Base-by-base conservation (phyloP, 2,797 vertebrate genomes). In the Darevskia nairensis region DNA sequence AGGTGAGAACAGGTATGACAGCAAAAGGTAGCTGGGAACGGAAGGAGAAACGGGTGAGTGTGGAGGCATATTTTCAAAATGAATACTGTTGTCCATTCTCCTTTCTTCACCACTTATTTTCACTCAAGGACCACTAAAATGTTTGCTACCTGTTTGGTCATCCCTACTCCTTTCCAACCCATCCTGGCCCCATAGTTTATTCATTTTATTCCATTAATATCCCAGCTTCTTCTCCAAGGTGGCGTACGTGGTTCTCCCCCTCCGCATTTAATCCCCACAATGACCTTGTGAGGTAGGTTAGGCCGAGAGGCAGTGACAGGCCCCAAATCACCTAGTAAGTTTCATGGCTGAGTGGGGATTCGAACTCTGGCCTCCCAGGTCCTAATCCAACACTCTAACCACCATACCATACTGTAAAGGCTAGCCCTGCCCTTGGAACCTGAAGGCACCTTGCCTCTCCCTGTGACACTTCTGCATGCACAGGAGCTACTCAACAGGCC, bases 21-120 rank as follows among this genome's bases (percentile, higher is more conserved):
- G 97, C 97, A 0, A 97, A 97, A 7, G 97, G 97, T 64, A 97
- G 96, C 97, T 97, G 94, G 21, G 87, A 94, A 71, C 59, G 91
- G 80, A 89, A 8, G 0, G 21, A 44, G 19, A 84, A 32, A 75
- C 1, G n/a, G 3, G 11, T 21, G 29, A 50, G 15, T 15, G 7
- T 17, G 29, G n/a, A 77, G 21, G 4, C 23, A 11, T 55, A 8
- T 46, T 64, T 75, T 75, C 39, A 64, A 27, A 84, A 55, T 35
- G 23, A 76, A 17, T 32, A n/a, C 59, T 69, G 19, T 17, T 3
- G 35, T 50, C 41, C 2, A 2, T 46, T 46, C 35, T 81, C 46
- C n/a, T 55, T 19, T 39, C 41, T 71, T 46, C 17, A 4, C 39
- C n/a, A 46, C 23, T 23, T 35, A 32, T 7, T 27, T 84, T 78